Percentiles rank a stretch among this genome's conserved stretches.
Evolutionary conservation across 2,113 vertebrate genomes (phyloP).

Genomic region (Rhinolophus ferrumequinum): DNA sequence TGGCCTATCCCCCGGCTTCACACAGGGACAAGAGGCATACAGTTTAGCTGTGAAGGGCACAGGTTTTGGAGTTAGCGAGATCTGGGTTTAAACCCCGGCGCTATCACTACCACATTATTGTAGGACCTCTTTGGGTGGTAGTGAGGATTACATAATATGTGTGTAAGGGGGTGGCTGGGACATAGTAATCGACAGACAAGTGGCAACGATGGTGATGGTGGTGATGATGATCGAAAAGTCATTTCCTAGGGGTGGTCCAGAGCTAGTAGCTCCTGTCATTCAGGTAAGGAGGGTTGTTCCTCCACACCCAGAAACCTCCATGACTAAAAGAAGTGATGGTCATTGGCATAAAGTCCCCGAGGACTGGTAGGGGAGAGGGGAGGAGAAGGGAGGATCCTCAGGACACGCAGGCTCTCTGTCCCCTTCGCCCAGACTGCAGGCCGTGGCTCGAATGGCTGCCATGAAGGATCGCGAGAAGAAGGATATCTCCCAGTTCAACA

Average conservation of each 20-base stretch:
- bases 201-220: fast-evolving
- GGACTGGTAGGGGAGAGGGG: neutral
- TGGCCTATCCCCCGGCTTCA: neutral
- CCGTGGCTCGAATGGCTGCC: conserved; percentile 73
- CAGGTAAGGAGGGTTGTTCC: neutral
- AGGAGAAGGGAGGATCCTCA: neutral
- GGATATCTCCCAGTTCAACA: conserved; percentile 78
- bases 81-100: neutral
- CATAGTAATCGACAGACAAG: neutral
- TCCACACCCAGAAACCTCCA: neutral
- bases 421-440: conserved; percentile 76
- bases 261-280: neutral
- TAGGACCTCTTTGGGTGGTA: neutral
- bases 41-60: neutral
- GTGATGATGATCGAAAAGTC: neutral
- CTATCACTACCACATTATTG: too few species aligned
- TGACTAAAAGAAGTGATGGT: neutral
- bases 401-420: neutral
- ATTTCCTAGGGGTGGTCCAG: neutral
- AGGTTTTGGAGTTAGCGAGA: neutral
- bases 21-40: neutral
- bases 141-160: neutral
- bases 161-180: neutral
- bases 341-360: neutral
- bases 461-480: conserved; percentile 76